Evolutionary conservation across 2,888 invertebrate genomes (phyloP), one percentile per base, ranked within the genome.

Genomic region (Iselma pallidipennis): DNA sequence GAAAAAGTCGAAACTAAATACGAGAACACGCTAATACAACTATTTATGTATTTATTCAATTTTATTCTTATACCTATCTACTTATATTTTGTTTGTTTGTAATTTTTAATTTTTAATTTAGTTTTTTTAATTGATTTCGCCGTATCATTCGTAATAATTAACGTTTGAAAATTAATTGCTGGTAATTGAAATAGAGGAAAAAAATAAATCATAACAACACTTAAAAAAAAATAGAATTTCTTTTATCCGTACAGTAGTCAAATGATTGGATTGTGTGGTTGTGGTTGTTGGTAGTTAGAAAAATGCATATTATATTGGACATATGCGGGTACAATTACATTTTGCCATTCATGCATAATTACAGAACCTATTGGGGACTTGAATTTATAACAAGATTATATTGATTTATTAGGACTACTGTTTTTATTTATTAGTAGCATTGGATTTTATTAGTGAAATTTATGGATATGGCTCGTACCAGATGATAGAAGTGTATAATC

Each of bases 291-390:
- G n/a, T n/a, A n/a, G n/a, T 26, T 9, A 12, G 28, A 50, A 28
- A n/a, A 16, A 23, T 29, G n/a, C 16, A 16, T 37, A 16, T 37
- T 9, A 50, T 19, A 9, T 29, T 26, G 26, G 4, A 26, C 61
- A 66, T 61, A 66, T 62, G 67, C 68, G 66, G 70, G 70, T 67
- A 70, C 64, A 70, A 70, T 70, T 68, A 68, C 61, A 57, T 55
- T 37, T 61, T 57, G 63, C 56, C 57, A 64, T 59, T 58, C 57
- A 50, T 60, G 52, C 61, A 59, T 69, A 67, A 68, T 67, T 66
- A 50, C 14, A 50, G 28, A 28, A 25, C 50, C 50, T 26, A 50
- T 37, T 50, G 28, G 29, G 50, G 29, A 23, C 28, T 16, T 50
- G 25, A 50, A 50, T 50, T 50, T 49, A 49, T 26, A 25, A 28